phyloP scores from a whole-genome alignment of 2,113 vertebrate species.

The Notiomystis cincta region DNA sequence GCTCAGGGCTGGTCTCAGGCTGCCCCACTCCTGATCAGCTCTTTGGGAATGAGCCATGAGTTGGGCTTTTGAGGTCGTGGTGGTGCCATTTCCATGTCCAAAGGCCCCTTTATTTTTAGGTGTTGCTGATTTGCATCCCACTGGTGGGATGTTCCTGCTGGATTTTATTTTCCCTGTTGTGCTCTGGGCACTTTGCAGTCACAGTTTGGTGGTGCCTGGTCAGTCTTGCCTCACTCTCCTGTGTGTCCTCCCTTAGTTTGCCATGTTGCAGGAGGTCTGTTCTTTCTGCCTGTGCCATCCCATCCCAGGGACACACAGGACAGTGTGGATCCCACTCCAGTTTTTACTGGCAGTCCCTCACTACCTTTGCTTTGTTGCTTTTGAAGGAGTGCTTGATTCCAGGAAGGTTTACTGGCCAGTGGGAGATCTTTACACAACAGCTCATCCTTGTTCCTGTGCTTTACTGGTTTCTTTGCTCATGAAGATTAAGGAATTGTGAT shows the following conservation, averaged over 20 bases:
- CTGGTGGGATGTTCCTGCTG: not conserved
- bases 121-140: not conserved
- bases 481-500: not conserved
- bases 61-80: rapidly evolving
- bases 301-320: not conserved
- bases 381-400: not conserved
- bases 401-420: not conserved
- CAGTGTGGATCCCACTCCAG: not conserved
- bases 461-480: not conserved
- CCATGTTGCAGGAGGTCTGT: not conserved
- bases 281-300: not conserved
- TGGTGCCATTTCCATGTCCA: not conserved
- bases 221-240: not conserved
- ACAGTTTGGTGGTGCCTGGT: not conserved
- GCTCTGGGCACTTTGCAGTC: not conserved
- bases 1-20: not conserved
- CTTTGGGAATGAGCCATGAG: not conserved
- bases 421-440: not conserved
- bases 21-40: not conserved
- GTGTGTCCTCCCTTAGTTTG: not conserved
- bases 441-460: not conserved
- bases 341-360: not conserved
- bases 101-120: not conserved
- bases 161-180: not conserved
- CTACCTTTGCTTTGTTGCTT: not conserved